phyloP scores from a whole-genome alignment of 2,797 vertebrate genomes.

The Notolabrus celidotus region DNA sequence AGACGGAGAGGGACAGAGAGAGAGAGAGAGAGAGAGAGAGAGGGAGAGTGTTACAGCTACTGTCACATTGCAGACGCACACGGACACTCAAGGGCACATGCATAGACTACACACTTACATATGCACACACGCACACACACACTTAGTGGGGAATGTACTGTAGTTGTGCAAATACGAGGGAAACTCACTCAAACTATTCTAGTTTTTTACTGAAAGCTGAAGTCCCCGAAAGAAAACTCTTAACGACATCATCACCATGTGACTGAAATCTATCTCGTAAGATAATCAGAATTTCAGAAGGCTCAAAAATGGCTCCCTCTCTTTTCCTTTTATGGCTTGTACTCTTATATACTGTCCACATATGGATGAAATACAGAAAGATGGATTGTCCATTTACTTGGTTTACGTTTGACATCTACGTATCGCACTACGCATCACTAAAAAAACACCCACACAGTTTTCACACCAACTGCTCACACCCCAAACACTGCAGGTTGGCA shows the following conservation, averaged over 20 bases:
- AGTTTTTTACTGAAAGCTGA: too few species aligned
- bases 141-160: too few species aligned
- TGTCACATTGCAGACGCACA: slow-evolving; percentile 44
- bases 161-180: background rate
- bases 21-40: slow-evolving; percentile 42
- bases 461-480: slow-evolving; percentile 57
- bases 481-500: slow-evolving; percentile 68
- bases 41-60: slow-evolving; percentile 52
- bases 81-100: slow-evolving; percentile 47
- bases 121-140: background rate
- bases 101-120: background rate
- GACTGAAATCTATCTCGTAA: background rate
- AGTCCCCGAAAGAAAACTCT: too few species aligned
- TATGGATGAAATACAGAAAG: background rate
- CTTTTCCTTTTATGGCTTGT: background rate
- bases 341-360: background rate
- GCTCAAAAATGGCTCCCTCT: background rate
- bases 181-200: background rate
- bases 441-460: slow-evolving; percentile 36
- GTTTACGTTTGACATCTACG: slow-evolving; percentile 22
- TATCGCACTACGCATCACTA: slow-evolving; percentile 7
- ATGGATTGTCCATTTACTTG: background rate
- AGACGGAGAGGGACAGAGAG: slow-evolving; percentile 39
- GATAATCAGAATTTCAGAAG: too few species aligned
- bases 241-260: background rate